Evolutionary conservation across 2,797 vertebrate species (phyloP), one percentile per base, ranked within the genome.

Genomic region (Labroides dimidiatus): DNA sequence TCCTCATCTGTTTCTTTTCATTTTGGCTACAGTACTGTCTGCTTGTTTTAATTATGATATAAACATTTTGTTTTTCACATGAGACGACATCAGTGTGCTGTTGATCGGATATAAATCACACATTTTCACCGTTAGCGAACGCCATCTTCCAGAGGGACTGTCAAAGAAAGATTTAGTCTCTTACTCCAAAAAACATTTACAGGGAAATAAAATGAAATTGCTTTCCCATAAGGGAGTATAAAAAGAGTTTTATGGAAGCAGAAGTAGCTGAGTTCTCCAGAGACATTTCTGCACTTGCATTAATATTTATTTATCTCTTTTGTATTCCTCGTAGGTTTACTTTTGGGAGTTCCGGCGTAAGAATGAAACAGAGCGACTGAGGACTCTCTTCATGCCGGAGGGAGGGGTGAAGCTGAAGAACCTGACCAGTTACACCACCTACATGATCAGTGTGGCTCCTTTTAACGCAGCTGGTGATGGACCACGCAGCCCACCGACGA

Each of bases 391-490:
- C 92, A 93, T 99, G 89, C 96, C 97, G 0, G 97, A 99, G 66
- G 95, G 84, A 0, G 92, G 94, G 0, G 96, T 96, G 48, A 99
- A 97, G 75, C 94, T 99, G 71, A 99, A 99, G 92, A 99, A 98
- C 87, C 93, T 99, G 75, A 99, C 96, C 0, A 96, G 97, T 4
- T 99, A 97, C 87, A 99, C 97, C n/a, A 92, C 95, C 7, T 99
- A 98, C 81, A 93, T 97, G 94, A 95, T 99, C 93, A 98, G 95
- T 0, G 91, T 99, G 0, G 94, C 95, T 0, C 95, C 97, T 53
- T 99, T 99, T 89, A 99, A 99, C 0, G 96, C 97, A 0, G 98
- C 98, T 0, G 98, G 98, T 0, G 98, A 99, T 0, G 97, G 98
- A 0, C 98, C 98, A 1, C 95, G 95, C 69, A 98, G 97, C 71